Base-by-base conservation (phyloP, 2,797 vertebrate genomes). In the Coilia nasus region DNA sequence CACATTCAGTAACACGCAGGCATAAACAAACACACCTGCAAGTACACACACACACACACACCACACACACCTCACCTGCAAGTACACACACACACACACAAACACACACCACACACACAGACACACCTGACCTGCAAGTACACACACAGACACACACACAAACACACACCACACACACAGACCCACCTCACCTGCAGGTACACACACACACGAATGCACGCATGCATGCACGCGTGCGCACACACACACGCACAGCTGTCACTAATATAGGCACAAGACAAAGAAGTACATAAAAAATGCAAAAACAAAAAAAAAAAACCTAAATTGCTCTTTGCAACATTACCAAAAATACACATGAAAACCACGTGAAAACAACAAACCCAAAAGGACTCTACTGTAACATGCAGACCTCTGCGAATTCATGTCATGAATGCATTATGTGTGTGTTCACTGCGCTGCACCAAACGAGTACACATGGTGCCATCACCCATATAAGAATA, bases 391-490 rank as follows among this genome's bases (percentile, higher is more conserved):
- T 17, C 25, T 71, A 2, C 64, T 31, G 12, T 71, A 71, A 71
- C 28, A 15, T 31, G 28, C 64, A 71, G 25, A 31, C 64, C 2
- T 28, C 11, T 71, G n/a, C 11, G 12, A 17, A 15, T 31, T 31
- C 28, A 71, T 71, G 64, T 35, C 28, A 71, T 31, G n/a, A 25
- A 28, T 67, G 25, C 62, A 67, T 67, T 67, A 67, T 67, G 62
- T n/a, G 25, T 62, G 59, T 9, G 21, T 25, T 62, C n/a, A 9
- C 60, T 23, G 23, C 23, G 60, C 60, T 64, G 60, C 60, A 31
- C 12, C 12, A 14, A 35, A 71, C 6, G 11, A 12, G 25, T 14
- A 71, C 12, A 25, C 28, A 25, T 31, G 28, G 25, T 31, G 64
- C 25, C 64, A 71, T 31, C 64, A 17, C 25, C 28, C 64, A 71